Conservation (phyloP, 1,140 invertebrate genomes). For the Zaprionus camerounensis region DNA sequence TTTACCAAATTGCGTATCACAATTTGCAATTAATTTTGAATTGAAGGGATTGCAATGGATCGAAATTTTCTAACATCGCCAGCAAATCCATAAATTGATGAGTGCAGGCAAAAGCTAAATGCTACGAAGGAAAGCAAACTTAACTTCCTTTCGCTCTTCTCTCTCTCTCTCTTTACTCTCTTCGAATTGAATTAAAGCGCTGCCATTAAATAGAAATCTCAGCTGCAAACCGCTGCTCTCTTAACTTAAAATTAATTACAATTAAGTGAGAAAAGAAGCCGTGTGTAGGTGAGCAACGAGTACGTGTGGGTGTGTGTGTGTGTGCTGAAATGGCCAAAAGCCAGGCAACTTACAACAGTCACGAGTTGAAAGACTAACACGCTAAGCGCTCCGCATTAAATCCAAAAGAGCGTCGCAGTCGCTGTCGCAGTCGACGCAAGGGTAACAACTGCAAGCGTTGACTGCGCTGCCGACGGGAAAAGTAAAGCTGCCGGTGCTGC, state of each 20-base stretch:
- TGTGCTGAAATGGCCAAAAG: constrained; percentile 32
- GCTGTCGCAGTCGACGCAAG: constrained; percentile 10
- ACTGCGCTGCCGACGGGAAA: constrained; percentile 42
- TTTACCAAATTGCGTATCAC: too few relatives aligned
- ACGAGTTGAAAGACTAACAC: constrained; percentile 62
- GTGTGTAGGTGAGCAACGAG: constrained; percentile 5
- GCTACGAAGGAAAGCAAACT: not conserved
- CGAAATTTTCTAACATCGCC: not conserved
- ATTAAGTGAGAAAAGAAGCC: constrained; percentile 23
- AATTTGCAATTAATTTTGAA: too few relatives aligned
- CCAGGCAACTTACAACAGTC: constrained; percentile 62
- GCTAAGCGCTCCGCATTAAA: constrained; percentile 58
- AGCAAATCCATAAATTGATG: not conserved
- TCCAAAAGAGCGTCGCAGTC: constrained; percentile 48
- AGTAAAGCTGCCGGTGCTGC: constrained; percentile 39
- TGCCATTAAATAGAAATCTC: constrained; percentile 35
- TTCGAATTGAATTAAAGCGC: constrained; percentile 23
- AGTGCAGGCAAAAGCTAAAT: not conserved
- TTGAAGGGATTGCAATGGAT: too few relatives aligned
- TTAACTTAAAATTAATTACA: constrained; percentile 49
- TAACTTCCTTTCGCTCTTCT: not conserved
- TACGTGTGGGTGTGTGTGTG: constrained; percentile 12
- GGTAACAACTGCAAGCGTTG: constrained; percentile 17
- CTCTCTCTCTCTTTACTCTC: not conserved
- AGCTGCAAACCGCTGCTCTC: constrained; percentile 17